Evolutionary conservation across 2,888 invertebrate genomes (phyloP), one percentile per base, ranked within the genome.

Genomic region (Ornithoptera priamus): DNA sequence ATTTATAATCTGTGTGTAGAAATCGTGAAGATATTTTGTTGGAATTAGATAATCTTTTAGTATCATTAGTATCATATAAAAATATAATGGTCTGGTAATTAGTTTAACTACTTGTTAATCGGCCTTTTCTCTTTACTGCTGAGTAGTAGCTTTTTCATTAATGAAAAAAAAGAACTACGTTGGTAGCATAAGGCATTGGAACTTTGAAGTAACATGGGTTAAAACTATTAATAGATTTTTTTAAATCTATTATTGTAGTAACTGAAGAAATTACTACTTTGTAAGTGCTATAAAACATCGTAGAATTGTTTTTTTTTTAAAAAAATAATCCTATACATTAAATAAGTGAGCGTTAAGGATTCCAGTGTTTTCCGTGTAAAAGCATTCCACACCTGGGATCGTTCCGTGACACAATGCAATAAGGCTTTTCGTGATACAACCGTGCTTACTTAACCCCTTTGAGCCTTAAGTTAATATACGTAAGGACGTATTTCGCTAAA

Each of bases 331-430:
- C 68, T 63, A 20, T 18, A 17, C 68, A 64, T 22, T 59, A 59
- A 84, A 64, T 68, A 68, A 68, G 18, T 53, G 20, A 84, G 85
- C 84, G 83, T 85, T 83, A 85, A 87, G 82, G 85, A 83, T 83
- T 86, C 79, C 84, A 80, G 79, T 81, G 85, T 85, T 85, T 85
- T 86, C 82, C 81, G 84, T 85, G 86, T 86, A 84, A 86, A 89
- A 87, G 86, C 85, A 87, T 87, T 88, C 88, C 87, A 82, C 90
- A 90, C 90, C 89, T 89, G 88, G 86, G 85, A 84, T 85, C 85
- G 81, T 87, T 85, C 80, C 90, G 90, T 90, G 90, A 88, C 87
- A 85, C 81, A 82, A 81, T 78, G 85, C 86, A 87, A 89, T 90
- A 90, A 90, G 86, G 81, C 79, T 78, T 79, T 81, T 76, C 75